Percentiles rank a stretch among this genome's conserved stretches.
These are phyloP conservation scores for Rhimphoctona megacephalus DNA, from an alignment of 2,888 invertebrate genomes.

Conservation along the genomic window DNA sequence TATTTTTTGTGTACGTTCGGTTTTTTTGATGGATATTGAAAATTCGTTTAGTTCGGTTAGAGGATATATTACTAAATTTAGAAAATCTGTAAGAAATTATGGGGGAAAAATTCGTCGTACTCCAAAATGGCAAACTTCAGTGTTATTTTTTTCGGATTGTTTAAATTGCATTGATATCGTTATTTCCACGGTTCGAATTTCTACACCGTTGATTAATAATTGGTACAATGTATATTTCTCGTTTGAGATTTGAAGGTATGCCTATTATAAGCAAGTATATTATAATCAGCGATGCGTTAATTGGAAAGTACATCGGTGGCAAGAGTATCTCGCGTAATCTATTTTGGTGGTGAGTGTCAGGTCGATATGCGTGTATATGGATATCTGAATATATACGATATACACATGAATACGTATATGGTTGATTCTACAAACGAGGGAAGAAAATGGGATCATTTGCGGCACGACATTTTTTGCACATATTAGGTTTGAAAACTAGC, in stretches of 20 bases:
- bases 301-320: conserved; percentile 48
- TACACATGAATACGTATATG: not conserved
- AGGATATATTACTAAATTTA: too few relatives aligned
- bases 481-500: too few relatives aligned
- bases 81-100: too few relatives aligned
- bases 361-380: not conserved
- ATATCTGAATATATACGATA: conserved; percentile 2
- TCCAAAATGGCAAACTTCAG: not conserved
- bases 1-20: not conserved
- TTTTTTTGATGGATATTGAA: too few relatives aligned
- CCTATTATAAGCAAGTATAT: conserved; percentile 25
- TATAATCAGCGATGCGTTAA: conserved; percentile 43
- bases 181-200: not conserved
- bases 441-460: too few relatives aligned
- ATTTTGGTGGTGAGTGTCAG: conserved; percentile 19
- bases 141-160: not conserved
- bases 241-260: conserved; percentile 10
- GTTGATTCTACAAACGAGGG: too few relatives aligned
- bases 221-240: conserved; percentile 1
- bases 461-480: too few relatives aligned
- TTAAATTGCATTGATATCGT: not conserved
- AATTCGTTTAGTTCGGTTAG: too few relatives aligned
- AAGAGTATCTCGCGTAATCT: conserved; percentile 21
- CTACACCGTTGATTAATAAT: conserved; percentile 22
- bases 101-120: too few relatives aligned